These are phyloP conservation scores for Drosophila takahashii DNA, from an alignment of 1,140 invertebrate species.

Conservation along the genomic window DNA sequence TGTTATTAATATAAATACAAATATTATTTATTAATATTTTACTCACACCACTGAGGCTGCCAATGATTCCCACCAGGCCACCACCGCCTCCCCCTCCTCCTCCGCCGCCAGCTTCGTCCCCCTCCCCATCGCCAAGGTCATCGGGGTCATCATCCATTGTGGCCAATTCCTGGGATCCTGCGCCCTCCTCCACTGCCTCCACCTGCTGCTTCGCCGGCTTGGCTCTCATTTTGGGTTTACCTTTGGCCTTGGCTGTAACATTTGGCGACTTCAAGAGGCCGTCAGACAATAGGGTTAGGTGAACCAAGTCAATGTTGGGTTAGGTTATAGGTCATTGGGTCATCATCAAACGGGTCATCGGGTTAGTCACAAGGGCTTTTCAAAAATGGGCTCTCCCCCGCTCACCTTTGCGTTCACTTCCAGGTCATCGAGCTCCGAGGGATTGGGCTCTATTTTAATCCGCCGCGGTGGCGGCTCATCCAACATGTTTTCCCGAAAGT, in stretches of 20 bases:
- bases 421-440: slow-evolving; percentile 32
- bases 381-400: background rate
- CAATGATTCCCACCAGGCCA: slow-evolving; percentile 85
- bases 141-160: slow-evolving; percentile 9
- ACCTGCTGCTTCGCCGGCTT: slow-evolving; percentile 45
- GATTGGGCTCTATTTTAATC: background rate
- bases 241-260: slow-evolving; percentile 57
- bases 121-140: slow-evolving; percentile 33
- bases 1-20: background rate
- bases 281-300: slow-evolving; percentile 39
- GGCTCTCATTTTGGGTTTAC: slow-evolving; percentile 7
- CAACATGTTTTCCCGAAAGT: slow-evolving; percentile 71
- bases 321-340: background rate
- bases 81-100: slow-evolving; percentile 52
- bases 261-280: slow-evolving; percentile 54
- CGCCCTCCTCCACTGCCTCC: background rate
- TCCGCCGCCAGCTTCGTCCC: slow-evolving; percentile 73
- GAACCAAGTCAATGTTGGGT: slow-evolving; percentile 39
- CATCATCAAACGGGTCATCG: background rate
- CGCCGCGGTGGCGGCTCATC: slow-evolving; percentile 27
- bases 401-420: slow-evolving; percentile 41
- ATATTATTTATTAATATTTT: background rate
- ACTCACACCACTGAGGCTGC: slow-evolving; percentile 85
- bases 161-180: slow-evolving; percentile 38
- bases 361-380: slow-evolving; percentile 55